Percentiles rank a stretch among this genome's conserved stretches.
Conservation (phyloP, 1,140 invertebrate genomes). For the Trichonephila inaurata region DNA sequence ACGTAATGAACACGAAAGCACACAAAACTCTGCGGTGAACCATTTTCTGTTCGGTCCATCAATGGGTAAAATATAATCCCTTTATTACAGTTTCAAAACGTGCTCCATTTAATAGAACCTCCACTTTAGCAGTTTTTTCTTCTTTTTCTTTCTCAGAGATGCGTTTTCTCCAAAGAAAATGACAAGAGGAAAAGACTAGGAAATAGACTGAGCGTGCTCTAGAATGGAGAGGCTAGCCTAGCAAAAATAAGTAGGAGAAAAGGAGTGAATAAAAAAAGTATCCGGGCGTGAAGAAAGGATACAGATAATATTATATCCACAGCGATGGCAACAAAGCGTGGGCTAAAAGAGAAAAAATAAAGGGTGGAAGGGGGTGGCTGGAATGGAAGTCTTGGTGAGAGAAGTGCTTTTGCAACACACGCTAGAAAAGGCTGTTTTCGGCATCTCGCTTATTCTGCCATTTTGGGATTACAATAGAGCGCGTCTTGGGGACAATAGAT, state of each 20-base stretch:
- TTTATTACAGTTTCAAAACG: slow-evolving; percentile 1
- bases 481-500: slow-evolving; percentile 42
- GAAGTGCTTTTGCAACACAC: slow-evolving; percentile 18
- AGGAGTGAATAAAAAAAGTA: slow-evolving; percentile 25
- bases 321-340: slow-evolving; percentile 55
- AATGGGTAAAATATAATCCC: slow-evolving; percentile 38
- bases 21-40: neutral
- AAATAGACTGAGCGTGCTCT: slow-evolving; percentile 29
- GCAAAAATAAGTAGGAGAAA: slow-evolving; percentile 9
- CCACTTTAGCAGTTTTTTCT: neutral
- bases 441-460: slow-evolving; percentile 41
- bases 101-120: slow-evolving; percentile 27
- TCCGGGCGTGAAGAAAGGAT: slow-evolving; percentile 38
- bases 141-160: neutral
- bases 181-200: slow-evolving; percentile 5
- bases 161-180: neutral
- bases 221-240: neutral
- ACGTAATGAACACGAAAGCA: slow-evolving; percentile 10
- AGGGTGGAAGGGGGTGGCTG: neutral
- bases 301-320: slow-evolving; percentile 66
- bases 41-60: slow-evolving; percentile 4
- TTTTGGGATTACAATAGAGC: slow-evolving; percentile 5
- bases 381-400: neutral
- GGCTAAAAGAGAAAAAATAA: too few relatives aligned
- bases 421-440: slow-evolving; percentile 1